phyloP scores from a whole-genome alignment of 1,140 invertebrate species.

The Paraescarpia echinospica region DNA sequence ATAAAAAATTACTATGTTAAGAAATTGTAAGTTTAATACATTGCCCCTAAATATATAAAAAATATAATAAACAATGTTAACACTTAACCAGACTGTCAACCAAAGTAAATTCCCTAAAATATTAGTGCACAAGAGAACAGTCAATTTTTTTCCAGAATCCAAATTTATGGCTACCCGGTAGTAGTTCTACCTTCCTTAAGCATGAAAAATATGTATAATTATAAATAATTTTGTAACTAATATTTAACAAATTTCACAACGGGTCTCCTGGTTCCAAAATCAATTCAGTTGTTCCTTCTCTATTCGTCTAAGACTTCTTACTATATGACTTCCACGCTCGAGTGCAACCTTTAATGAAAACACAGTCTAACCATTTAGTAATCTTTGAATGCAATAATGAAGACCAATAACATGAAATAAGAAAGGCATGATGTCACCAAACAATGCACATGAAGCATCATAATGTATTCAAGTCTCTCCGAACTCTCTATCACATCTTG shows the following conservation, averaged over 20 bases:
- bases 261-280: neutral
- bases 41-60: neutral
- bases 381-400: neutral
- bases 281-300: neutral
- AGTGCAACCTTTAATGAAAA: neutral
- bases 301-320: neutral
- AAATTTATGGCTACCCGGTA: no score
- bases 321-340: neutral
- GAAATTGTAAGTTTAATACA: neutral
- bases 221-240: neutral
- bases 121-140: neutral
- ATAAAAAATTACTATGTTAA: neutral
- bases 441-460: neutral
- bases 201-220: neutral
- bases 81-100: neutral
- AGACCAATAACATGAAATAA: neutral
- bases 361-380: neutral
- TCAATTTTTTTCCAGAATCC: neutral
- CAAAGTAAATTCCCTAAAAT: neutral
- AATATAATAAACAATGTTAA: neutral
- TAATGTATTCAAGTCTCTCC: neutral
- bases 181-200: no score
- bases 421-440: neutral
- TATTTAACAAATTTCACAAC: neutral
- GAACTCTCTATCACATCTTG: neutral